Percentiles rank a stretch among this genome's conserved stretches.
Evolutionary conservation across 2,797 vertebrate genomes (phyloP).

Genomic region (Chelidonichthys spinosus): DNA sequence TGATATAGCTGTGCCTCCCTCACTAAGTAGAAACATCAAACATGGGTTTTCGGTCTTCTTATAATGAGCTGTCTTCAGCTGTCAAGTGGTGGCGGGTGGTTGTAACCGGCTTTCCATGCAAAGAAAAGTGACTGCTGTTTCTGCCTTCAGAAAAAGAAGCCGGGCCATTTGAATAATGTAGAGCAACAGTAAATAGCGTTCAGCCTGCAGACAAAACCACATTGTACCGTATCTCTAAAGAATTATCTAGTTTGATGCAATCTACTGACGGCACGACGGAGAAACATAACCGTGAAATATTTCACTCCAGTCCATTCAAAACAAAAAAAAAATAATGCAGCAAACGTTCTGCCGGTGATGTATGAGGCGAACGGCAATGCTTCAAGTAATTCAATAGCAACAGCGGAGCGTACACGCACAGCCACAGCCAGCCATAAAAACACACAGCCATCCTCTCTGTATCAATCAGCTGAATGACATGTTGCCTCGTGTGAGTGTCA

Average conservation of each 20-base stretch:
- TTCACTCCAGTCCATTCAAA: slow-evolving; percentile 42
- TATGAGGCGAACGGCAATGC: slow-evolving; percentile 47
- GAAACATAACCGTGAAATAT: slow-evolving; percentile 51
- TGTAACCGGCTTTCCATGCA: slow-evolving; percentile 81
- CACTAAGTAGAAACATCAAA: slow-evolving; percentile 85
- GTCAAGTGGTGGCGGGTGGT: slow-evolving; percentile 83
- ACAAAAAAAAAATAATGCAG: slow-evolving; percentile 39
- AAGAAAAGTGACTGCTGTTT: slow-evolving; percentile 77
- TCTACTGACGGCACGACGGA: slow-evolving; percentile 45
- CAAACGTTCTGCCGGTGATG: slow-evolving; percentile 43
- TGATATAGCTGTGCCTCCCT: slow-evolving; percentile 83
- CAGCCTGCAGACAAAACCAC: slow-evolving; percentile 72
- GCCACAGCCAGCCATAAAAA: slow-evolving; percentile 58
- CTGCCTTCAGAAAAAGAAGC: slow-evolving; percentile 67
- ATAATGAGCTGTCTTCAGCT: slow-evolving; percentile 86
- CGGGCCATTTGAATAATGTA: slow-evolving; percentile 80
- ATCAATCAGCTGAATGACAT: slow-evolving; percentile 74
- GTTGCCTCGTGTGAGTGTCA: slow-evolving; percentile 70
- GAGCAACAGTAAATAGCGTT: slow-evolving; percentile 78
- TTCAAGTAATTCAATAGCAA: slow-evolving; percentile 55
- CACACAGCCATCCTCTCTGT: slow-evolving; percentile 54
- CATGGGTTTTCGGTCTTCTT: slow-evolving; percentile 83
- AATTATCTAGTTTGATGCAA: slow-evolving; percentile 71
- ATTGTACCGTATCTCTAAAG: slow-evolving; percentile 65
- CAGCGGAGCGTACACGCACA: slow-evolving; percentile 32